These are phyloP conservation scores for Thera britannica DNA, from an alignment of 2,888 invertebrate genomes.

Conservation along the genomic window DNA sequence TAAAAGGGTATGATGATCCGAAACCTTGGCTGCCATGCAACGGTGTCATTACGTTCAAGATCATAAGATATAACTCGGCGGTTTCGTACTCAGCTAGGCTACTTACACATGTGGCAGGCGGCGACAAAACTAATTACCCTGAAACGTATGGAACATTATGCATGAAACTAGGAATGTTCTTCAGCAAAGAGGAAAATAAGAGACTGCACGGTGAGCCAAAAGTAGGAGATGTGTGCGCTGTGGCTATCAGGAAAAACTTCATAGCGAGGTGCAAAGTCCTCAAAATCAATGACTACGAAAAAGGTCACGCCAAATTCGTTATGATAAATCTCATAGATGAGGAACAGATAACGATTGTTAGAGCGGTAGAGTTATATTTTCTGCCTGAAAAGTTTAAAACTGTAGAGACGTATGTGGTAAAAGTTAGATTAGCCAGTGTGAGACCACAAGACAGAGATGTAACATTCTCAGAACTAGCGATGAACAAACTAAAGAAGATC, in stretches of 20 bases:
- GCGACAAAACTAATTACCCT: conserved; percentile 56
- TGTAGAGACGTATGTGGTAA: conserved; percentile 72
- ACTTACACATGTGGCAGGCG: conserved; percentile 52
- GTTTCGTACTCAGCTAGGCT: conserved; percentile 86
- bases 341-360: conserved; percentile 74
- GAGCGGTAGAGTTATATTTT: conserved; percentile 72
- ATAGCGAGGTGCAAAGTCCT: conserved; percentile 85
- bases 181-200: conserved; percentile 63
- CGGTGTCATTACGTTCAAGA: conserved; percentile 84
- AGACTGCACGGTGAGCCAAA: conserved; percentile 68
- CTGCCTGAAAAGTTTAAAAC: conserved; percentile 80
- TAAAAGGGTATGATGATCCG: conserved; percentile 82
- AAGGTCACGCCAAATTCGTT: conserved; percentile 61
- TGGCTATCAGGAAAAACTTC: conserved; percentile 70
- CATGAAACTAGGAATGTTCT: conserved; percentile 71
- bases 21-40: conserved; percentile 79
- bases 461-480: conserved; percentile 67
- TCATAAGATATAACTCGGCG: conserved; percentile 85
- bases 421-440: conserved; percentile 66
- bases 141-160: conserved; percentile 64
- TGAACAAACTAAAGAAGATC: conserved; percentile 56
- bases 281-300: conserved; percentile 65
- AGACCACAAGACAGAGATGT: conserved; percentile 72
- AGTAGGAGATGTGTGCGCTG: conserved; percentile 85
- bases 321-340: conserved; percentile 86